Conservation (phyloP, 2,888 invertebrate genomes). For the Drosophila ustulata region DNA sequence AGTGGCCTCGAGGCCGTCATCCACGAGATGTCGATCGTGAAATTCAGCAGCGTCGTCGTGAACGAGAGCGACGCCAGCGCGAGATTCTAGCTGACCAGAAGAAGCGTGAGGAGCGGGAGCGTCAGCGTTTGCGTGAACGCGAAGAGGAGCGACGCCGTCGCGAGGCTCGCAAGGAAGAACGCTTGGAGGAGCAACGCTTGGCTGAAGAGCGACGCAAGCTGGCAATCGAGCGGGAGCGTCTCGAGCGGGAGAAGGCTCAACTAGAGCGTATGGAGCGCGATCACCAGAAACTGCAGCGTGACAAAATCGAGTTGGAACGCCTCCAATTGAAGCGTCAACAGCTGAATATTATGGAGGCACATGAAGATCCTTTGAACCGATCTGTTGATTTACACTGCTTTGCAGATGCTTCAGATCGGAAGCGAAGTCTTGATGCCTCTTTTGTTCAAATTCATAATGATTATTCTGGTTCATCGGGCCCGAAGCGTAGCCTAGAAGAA, state of each 20-base stretch:
- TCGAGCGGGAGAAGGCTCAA: slow-evolving; percentile 95
- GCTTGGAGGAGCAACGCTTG: slow-evolving; percentile 93
- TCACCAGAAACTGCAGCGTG: slow-evolving; percentile 91
- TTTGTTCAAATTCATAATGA: slow-evolving; percentile 84
- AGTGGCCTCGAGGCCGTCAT: slow-evolving; percentile 65
- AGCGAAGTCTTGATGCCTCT: slow-evolving; percentile 81
- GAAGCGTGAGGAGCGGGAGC: slow-evolving; percentile 92
- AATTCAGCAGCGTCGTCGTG: slow-evolving; percentile 79
- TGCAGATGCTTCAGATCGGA: slow-evolving; percentile 81
- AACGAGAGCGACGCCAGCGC: slow-evolving; percentile 84
- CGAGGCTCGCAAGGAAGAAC: slow-evolving; percentile 92
- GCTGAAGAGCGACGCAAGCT: slow-evolving; percentile 93
- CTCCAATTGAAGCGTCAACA: slow-evolving; percentile 93
- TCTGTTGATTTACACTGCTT: slow-evolving; percentile 82
- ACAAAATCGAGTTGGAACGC: slow-evolving; percentile 91
- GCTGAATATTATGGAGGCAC: slow-evolving; percentile 86
- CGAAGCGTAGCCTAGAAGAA: slow-evolving; percentile 82
- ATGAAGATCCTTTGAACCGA: slow-evolving; percentile 84
- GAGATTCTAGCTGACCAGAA: slow-evolving; percentile 92
- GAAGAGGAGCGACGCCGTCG: slow-evolving; percentile 92
- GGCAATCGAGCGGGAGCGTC: slow-evolving; percentile 92
- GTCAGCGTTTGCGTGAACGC: slow-evolving; percentile 92
- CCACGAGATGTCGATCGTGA: slow-evolving; percentile 76
- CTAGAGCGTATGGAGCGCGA: slow-evolving; percentile 94
- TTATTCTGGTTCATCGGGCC: slow-evolving; percentile 75